Base-by-base conservation (phyloP, 2,888 invertebrate species). In the Eristalis pertinax region DNA sequence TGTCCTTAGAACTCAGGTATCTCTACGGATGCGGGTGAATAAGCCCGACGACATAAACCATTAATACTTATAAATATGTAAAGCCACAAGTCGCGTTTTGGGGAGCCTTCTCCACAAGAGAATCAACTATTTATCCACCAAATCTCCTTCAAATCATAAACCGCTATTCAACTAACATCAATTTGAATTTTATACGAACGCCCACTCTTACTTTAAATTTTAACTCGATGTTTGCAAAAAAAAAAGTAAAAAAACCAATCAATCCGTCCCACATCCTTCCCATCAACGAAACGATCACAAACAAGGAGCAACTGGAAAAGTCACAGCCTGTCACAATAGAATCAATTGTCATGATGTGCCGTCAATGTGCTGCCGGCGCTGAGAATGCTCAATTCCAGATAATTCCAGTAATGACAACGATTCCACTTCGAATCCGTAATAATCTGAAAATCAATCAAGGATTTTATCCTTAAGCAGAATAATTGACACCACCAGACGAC, bases 381-480 rank as follows among this genome's bases (percentile, higher is more conserved):
- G 63, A 67, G 69, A 80, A 78, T 82, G 68, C 78, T 83, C 84
- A 80, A 79, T 73, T 84, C 76, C 79, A 70, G 72, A 74, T 80
- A 80, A 74, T 63, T 68, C 80, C 38, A 74, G 74, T 68, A 80
- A 80, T 67, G 80, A 84, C 84, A 84, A 84, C 84, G 84, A 84
- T 81, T 84, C 84, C 80, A 77, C 77, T 78, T 77, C 56, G 63
- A 88, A 84, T 77, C 84, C 88, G 77, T 81, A 76, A 88, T 88
- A 88, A 80, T 80, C 88, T 77, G 69, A 32, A 88, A 80, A 88
- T 84, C 88, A 88, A 84, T 88, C 88, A 81, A 50, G 72, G 73
- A 80, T 73, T 76, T 76, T 80, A 70, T 79, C 75, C 68, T 69
- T 41, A 68, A 76, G 73, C 76, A 84, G 84, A 69, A 80, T 87